phyloP scores from a whole-genome alignment of 2,888 invertebrate genomes.

The Fragum fragum region DNA sequence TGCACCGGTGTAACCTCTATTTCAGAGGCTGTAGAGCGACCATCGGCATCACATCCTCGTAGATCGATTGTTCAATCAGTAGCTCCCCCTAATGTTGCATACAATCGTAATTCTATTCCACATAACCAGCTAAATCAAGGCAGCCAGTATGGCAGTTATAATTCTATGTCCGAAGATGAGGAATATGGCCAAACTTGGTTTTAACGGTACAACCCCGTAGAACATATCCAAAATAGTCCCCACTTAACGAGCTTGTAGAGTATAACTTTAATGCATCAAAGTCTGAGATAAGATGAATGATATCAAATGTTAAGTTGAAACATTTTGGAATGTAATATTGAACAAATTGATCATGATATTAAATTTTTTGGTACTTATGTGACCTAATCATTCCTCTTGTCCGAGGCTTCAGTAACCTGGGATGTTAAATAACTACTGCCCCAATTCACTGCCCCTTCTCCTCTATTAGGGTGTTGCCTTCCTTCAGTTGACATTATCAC shows the following conservation, averaged over 20 bases:
- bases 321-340: too few species aligned
- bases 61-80: neutral
- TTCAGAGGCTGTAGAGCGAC: constrained; percentile 29
- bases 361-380: too few species aligned
- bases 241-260: neutral
- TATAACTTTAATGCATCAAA: neutral
- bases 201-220: constrained; percentile 17
- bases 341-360: too few species aligned
- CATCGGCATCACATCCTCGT: neutral
- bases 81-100: constrained; percentile 15
- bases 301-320: neutral
- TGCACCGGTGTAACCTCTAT: neutral
- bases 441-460: neutral
- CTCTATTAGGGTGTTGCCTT: neutral
- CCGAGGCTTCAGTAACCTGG: neutral
- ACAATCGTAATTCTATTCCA: constrained; percentile 8
- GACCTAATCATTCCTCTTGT: too few species aligned
- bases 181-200: constrained; percentile 29
- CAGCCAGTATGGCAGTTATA: constrained; percentile 12
- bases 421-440: neutral
- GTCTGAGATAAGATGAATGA: neutral
- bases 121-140: constrained; percentile 11
- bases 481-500: neutral
- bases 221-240: neutral
- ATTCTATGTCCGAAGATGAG: constrained; percentile 5